Evolutionary conservation across 2,888 invertebrate genomes (phyloP).

Genomic region (Drosophila formosana): DNA sequence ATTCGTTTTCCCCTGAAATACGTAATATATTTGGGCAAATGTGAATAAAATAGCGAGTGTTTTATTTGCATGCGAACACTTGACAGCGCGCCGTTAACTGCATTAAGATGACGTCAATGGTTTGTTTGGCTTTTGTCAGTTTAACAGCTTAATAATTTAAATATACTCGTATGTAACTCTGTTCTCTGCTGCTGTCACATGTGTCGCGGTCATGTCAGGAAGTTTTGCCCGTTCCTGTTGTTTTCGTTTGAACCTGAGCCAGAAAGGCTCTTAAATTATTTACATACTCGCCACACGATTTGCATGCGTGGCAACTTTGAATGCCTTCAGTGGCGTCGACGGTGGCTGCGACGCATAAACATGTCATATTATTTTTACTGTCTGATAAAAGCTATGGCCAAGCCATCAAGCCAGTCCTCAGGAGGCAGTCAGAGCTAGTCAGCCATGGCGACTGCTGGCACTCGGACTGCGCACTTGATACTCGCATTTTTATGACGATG

Average conservation of each 20-base stretch:
- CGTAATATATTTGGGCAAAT: background rate
- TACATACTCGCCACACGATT: slow-evolving; percentile 62
- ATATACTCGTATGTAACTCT: slow-evolving; percentile 30
- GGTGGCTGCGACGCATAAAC: slow-evolving; percentile 64
- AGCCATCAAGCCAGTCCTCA: slow-evolving; percentile 5
- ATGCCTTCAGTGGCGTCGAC: slow-evolving; percentile 55
- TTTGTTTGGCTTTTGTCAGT: slow-evolving; percentile 51
- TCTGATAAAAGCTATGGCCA: slow-evolving; percentile 67
- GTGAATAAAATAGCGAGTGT: background rate
- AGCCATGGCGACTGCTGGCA: slow-evolving; percentile 28
- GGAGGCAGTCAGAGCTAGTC: slow-evolving; percentile 10
- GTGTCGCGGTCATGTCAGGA: slow-evolving; percentile 59
- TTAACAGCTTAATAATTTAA: slow-evolving; percentile 79
- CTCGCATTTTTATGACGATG: slow-evolving; percentile 64
- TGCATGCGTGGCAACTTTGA: slow-evolving; percentile 73
- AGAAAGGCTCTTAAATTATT: slow-evolving; percentile 66
- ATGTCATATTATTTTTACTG: slow-evolving; percentile 76
- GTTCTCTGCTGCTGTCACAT: slow-evolving; percentile 45
- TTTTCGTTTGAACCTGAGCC: slow-evolving; percentile 17
- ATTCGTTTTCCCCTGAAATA: background rate
- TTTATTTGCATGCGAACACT: slow-evolving; percentile 1
- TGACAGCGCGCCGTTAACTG: slow-evolving; percentile 25
- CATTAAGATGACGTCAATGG: slow-evolving; percentile 52
- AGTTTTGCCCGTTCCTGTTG: background rate
- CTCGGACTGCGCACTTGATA: slow-evolving; percentile 59